Evolutionary conservation across 2,797 vertebrate genomes (phyloP).

Genomic region (Thaleichthys pacificus): DNA sequence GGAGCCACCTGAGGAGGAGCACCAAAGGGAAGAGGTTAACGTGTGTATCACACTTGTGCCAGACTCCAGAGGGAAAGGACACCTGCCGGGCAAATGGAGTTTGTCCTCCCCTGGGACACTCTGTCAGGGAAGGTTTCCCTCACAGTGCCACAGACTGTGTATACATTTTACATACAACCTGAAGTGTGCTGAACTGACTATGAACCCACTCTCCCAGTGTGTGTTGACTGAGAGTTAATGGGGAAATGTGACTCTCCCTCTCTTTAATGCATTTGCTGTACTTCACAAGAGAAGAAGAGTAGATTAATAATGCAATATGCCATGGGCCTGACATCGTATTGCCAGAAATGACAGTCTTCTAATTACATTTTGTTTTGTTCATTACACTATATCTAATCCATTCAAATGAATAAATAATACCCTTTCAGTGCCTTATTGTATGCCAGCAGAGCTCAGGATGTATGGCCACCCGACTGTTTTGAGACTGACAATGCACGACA

Average conservation of each 20-base stretch:
- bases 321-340: conserved; percentile 21
- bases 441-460: conserved; percentile 40
- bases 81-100: conserved; percentile 55
- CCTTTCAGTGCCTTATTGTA: conserved; percentile 59
- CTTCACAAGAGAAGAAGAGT: conserved; percentile 17
- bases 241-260: conserved; percentile 30
- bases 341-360: conserved; percentile 36
- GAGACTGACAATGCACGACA: conserved; percentile 24
- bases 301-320: conserved; percentile 49
- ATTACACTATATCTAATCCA: conserved; percentile 53
- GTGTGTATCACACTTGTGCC: conserved; percentile 45
- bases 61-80: conserved; percentile 35
- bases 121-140: conserved; percentile 37
- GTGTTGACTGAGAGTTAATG: conserved; percentile 31
- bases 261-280: conserved; percentile 36
- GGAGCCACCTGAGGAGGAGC: conserved; percentile 39
- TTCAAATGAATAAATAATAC: conserved; percentile 49
- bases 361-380: conserved; percentile 45
- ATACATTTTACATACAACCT: conserved; percentile 46
- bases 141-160: conserved; percentile 29
- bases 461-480: conserved; percentile 24
- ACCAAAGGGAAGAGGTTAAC: conserved; percentile 15
- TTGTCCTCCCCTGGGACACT: conserved; percentile 51
- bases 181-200: conserved; percentile 54
- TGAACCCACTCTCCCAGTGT: conserved; percentile 48